Evolutionary conservation across 2,113 vertebrate species (phyloP), one percentile per base, ranked within the genome.

Genomic region (Ceratotherium simum): DNA sequence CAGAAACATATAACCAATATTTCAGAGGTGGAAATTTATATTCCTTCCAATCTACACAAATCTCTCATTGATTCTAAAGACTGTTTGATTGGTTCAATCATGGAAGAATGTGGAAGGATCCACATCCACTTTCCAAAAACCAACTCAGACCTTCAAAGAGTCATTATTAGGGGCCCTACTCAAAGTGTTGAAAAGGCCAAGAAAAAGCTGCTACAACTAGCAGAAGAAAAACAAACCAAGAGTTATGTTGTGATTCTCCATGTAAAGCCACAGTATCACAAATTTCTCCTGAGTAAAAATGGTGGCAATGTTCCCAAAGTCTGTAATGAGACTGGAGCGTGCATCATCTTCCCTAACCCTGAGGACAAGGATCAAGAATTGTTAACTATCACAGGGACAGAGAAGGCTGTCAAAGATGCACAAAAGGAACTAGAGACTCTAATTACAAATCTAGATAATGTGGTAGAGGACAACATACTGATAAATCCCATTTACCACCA

Each of bases 191-290:
- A 99, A 97, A 99, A 98, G 87, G 99, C 99, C n/a, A 99, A 98
- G 92, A 98, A 97, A 56, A 99, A 99, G 97, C 98, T 99, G 95
- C 96, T 99, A 86, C 98, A 99, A 97, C 98, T 99, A 60, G 99
- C 98, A 0, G 99, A 99, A 20, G 99, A 99, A 96, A 99, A 99
- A 98, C 98, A 99, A 99, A 98, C 99, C 91, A 99, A 98, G 98
- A 99, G 98, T 98, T 99, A 99, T 98, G 99, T 98, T 1, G 98
- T 98, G 0, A 98, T 99, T 94, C 97, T 99, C 29, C 98, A 98
- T 94, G 99, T 99, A 62, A 99, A 99, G 89, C 97, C 99, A 0
- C 99, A 99, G 95, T 99, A 99, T 96, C 99, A 99, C 78, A 99
- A 99, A 62, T 99, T 99, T 90, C 97, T 99, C 97, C 98, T 99